Percentiles rank a stretch among this genome's conserved stretches.
Evolutionary conservation across 2,888 invertebrate genomes (phyloP).

Genomic region (Icerya purchasi): DNA sequence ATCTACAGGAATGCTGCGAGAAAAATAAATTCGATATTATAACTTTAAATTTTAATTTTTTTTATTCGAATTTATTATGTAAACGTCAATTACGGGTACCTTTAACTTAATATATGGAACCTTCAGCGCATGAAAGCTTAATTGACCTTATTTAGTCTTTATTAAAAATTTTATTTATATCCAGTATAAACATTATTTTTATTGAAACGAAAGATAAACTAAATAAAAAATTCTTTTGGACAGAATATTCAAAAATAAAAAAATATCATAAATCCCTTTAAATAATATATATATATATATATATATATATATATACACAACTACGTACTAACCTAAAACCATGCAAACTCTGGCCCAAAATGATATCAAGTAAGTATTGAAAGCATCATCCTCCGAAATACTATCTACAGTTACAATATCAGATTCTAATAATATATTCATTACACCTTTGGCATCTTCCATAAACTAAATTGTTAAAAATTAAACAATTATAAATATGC

Average conservation of each 20-base stretch:
- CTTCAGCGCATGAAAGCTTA: neutral
- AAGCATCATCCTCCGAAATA: constrained; percentile 83
- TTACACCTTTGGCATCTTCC: constrained; percentile 79
- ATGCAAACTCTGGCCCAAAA: constrained; percentile 99
- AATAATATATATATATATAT: neutral
- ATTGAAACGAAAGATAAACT: too few species aligned
- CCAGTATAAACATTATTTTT: too few species aligned
- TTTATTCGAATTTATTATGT: too few species aligned
- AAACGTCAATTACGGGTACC: too few species aligned
- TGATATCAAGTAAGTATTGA: constrained; percentile 90
- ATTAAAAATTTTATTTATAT: too few species aligned
- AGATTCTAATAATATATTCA: constrained; percentile 80
- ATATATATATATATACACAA: neutral
- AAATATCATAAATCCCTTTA: too few species aligned
- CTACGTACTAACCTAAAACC: constrained; percentile 39
- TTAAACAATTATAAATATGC: neutral
- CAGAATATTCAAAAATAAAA: too few species aligned
- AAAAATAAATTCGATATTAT: too few species aligned
- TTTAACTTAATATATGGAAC: neutral
- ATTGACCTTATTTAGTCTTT: too few species aligned
- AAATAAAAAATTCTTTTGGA: too few species aligned
- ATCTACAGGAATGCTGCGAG: too few species aligned
- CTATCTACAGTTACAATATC: constrained; percentile 51
- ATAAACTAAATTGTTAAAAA: constrained; percentile 36
- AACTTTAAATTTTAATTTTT: too few species aligned